phyloP scores from a whole-genome alignment of 2,888 invertebrate genomes.

The Pilophorus perplexus region DNA sequence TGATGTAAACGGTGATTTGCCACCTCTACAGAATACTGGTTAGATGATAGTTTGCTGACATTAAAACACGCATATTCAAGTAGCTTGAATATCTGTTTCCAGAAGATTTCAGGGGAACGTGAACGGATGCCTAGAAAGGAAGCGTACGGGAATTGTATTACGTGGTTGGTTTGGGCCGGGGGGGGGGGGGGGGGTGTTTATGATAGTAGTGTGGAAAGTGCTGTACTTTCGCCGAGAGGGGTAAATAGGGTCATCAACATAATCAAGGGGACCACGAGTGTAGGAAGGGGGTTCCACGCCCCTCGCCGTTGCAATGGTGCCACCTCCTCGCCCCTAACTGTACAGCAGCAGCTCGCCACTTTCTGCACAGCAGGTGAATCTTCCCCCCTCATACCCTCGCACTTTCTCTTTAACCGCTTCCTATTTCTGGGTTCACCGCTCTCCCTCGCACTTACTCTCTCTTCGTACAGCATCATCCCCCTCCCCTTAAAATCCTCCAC shows the following conservation, averaged over 20 bases:
- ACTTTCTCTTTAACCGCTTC: conserved; percentile 15
- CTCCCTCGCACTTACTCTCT: neutral
- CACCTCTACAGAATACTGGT: too few relatives aligned
- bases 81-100: too few relatives aligned
- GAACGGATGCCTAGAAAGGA: too few relatives aligned
- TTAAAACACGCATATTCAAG: too few relatives aligned
- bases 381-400: neutral
- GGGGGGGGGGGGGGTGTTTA: conserved; percentile 16
- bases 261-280: conserved; percentile 27
- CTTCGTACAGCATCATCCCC: too few relatives aligned
- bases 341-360: too few relatives aligned
- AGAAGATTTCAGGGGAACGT: too few relatives aligned
- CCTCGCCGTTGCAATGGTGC: neutral
- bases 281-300: neutral
- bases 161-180: neutral
- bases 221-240: conserved; percentile 30
- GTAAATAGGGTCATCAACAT: conserved; percentile 36
- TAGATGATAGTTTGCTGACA: too few relatives aligned
- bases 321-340: neutral
- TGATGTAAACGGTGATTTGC: too few relatives aligned
- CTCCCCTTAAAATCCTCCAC: too few relatives aligned
- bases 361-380: conserved; percentile 23
- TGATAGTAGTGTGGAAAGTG: conserved; percentile 32
- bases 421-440: conserved; percentile 14
- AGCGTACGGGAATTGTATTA: too few relatives aligned